phyloP scores from a whole-genome alignment of 2,113 vertebrate genomes.

The Maylandia zebra region DNA sequence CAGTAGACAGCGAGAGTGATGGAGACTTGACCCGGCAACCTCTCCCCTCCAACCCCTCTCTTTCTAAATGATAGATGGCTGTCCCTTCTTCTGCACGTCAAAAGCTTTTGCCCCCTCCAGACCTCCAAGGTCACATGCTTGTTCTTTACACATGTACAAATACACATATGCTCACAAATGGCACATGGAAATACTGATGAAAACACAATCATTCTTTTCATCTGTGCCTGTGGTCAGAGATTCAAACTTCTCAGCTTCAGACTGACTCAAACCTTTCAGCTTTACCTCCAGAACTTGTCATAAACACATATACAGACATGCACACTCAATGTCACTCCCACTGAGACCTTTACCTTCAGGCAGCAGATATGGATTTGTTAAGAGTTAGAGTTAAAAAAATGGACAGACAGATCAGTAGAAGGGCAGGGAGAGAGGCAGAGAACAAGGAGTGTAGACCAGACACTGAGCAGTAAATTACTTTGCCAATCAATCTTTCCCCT shows the following conservation, averaged over 20 bases:
- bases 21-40: constrained; percentile 45
- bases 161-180: neutral
- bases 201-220: constrained; percentile 28
- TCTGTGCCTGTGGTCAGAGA: neutral
- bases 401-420: constrained; percentile 42
- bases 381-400: constrained; percentile 9
- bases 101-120: constrained; percentile 20
- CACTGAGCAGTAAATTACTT: constrained; percentile 71
- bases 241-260: neutral
- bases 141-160: constrained; percentile 8
- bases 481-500: constrained; percentile 74
- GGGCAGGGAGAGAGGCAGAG: constrained; percentile 12
- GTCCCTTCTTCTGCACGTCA: constrained; percentile 32
- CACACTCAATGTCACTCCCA: constrained; percentile 5
- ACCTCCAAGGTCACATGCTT: constrained; percentile 18
- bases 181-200: neutral
- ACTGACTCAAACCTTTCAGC: neutral
- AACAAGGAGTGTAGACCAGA: constrained; percentile 34
- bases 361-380: constrained; percentile 47
- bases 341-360: constrained; percentile 34
- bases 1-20: constrained; percentile 27
- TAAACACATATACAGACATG: constrained; percentile 8
- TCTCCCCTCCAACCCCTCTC: constrained; percentile 22
- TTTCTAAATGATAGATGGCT: constrained; percentile 55
- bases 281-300: constrained; percentile 12